Conservation (phyloP, 2,113 vertebrate species). For the Struthio camelus region DNA sequence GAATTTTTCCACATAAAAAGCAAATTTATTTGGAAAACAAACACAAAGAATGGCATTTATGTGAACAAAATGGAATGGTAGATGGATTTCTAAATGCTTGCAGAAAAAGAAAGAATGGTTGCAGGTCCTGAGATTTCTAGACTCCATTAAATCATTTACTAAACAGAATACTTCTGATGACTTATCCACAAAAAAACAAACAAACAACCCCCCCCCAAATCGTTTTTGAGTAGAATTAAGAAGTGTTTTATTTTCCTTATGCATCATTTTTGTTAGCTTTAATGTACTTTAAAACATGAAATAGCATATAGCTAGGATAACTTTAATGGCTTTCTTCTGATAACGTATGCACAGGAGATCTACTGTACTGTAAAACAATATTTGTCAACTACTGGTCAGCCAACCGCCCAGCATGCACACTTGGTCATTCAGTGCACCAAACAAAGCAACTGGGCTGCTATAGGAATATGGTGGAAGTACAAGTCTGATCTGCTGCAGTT, state of each 20-base stretch:
- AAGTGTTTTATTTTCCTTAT: background rate
- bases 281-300: background rate
- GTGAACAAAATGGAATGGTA: background rate
- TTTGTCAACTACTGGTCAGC: background rate
- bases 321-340: background rate
- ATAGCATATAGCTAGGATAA: background rate
- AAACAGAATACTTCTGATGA: background rate
- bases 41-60: background rate
- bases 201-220: too few species aligned
- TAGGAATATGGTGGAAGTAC: background rate
- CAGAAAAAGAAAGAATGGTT: background rate
- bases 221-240: background rate
- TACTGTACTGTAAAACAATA: background rate
- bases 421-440: background rate
- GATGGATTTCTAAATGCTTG: background rate
- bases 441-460: background rate
- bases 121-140: background rate
- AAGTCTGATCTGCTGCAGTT: background rate
- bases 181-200: background rate
- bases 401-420: rapidly evolving
- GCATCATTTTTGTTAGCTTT: background rate
- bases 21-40: background rate
- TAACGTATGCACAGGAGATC: background rate
- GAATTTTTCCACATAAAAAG: background rate
- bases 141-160: background rate